Evolutionary conservation across 2,888 invertebrate species (phyloP), one percentile per base, ranked within the genome.

Genomic region (Tipula confusa): DNA sequence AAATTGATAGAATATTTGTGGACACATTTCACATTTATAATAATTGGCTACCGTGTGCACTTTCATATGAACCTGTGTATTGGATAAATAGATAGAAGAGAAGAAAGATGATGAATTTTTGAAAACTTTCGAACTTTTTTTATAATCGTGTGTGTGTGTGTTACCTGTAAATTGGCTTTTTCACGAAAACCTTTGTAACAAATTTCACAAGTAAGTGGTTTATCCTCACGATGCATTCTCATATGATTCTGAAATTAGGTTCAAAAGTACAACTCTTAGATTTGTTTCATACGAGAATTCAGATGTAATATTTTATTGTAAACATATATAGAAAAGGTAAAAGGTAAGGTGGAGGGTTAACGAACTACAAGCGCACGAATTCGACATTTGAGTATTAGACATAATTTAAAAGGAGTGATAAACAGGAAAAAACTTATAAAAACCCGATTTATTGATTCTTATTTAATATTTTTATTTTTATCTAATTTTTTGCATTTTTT

Each of bases 11-110:
- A 85, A 85, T 9, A 43, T 29, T 89, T 96, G 97, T 85, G 91
- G 92, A 88, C 97, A 97, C 88, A 92, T 95, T 86, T 96, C 95
- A 88, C 97, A 97, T 86, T 94, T 93, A 89, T 96, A 97, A 90
- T 96, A 96, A 83, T 94, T 92, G 88, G 97, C 97, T 11, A 95
- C 95, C 0, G 96, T 96, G 88, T 96, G 96, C 82, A 96, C 96
- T 83, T 96, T 91, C 0, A 64, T 64, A 64, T 64, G 64, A 64
- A 64, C 64, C 64, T 64, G 64, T 64, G 64, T 64, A 1, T 64
- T 64, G 9, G 18, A 64, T 3, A 2, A 5, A 43, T 3, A 9
- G 36, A 36, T 6, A 36, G 36, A 9, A 43, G 43, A 64, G 24
- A 64, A n/a, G n/a, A n/a, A n/a, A n/a, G n/a, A n/a, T n/a, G n/a